phyloP scores from a whole-genome alignment of 2,113 vertebrate genomes.

The Archilochus colubris region DNA sequence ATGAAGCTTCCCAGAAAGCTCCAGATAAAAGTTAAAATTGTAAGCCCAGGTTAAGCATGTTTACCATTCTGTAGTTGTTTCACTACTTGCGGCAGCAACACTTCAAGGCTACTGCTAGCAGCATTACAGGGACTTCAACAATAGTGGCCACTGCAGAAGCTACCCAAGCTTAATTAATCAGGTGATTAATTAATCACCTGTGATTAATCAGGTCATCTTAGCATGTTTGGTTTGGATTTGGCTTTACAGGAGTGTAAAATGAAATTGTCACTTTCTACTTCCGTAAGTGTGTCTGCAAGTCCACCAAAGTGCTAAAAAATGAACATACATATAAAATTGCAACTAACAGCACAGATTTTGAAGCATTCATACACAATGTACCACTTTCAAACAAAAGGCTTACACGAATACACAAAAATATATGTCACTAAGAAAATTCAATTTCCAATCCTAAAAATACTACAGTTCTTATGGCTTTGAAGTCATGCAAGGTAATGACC shows the following conservation, averaged over 20 bases:
- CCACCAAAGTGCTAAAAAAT: not conserved
- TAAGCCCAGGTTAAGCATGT: not conserved
- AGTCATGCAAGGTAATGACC: not conserved
- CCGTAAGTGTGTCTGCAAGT: not conserved
- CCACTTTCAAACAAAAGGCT: not conserved
- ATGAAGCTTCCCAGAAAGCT: not conserved
- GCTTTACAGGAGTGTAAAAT: not conserved
- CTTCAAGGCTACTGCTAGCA: not conserved
- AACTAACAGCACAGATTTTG: not conserved
- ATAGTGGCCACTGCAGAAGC: not conserved
- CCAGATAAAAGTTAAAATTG: not conserved
- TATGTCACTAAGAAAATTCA: not conserved
- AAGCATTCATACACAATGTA: not conserved
- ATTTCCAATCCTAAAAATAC: not conserved
- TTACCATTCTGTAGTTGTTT: not conserved
- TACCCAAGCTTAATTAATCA: not conserved
- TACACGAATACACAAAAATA: not conserved
- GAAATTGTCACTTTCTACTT: not conserved
- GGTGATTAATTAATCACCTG: not conserved
- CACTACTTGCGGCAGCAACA: rapidly evolving
- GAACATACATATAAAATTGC: not conserved
- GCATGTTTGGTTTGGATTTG: not conserved
- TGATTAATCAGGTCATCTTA: not conserved
- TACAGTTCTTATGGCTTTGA: not conserved
- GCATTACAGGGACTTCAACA: not conserved